Conservation (phyloP, 2,797 vertebrate species). For the Smutsia temminckii region DNA sequence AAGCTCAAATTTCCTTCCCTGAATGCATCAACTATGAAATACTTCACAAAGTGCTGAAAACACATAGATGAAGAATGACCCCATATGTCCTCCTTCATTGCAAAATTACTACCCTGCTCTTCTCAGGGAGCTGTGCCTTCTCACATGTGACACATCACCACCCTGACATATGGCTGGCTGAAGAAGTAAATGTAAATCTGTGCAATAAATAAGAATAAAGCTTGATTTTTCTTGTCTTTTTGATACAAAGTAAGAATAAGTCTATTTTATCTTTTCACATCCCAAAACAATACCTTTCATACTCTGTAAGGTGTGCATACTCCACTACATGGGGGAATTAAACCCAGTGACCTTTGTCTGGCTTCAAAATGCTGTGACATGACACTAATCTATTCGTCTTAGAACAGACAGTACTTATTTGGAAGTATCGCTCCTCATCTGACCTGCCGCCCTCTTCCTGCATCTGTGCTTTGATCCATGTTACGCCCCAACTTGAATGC, state of each 20-base stretch:
- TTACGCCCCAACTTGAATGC: neutral
- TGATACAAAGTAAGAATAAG: neutral
- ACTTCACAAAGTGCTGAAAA: neutral
- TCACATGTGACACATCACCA: neutral
- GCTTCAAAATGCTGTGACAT: neutral
- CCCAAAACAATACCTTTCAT: neutral
- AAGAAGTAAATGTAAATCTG: neutral
- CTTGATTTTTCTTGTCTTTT: neutral
- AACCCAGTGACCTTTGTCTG: neutral
- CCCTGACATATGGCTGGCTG: neutral
- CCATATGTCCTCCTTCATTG: neutral
- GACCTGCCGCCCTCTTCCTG: neutral
- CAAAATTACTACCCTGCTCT: neutral
- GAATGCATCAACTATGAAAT: neutral
- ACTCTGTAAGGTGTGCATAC: fast-evolving
- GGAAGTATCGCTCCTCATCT: neutral
- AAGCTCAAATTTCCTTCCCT: neutral
- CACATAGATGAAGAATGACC: neutral
- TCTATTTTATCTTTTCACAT: neutral
- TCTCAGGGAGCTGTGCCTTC: neutral
- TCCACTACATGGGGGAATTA: neutral
- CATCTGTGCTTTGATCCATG: neutral
- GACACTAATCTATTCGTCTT: neutral
- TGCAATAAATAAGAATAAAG: neutral
- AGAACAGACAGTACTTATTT: neutral